phyloP scores from a whole-genome alignment of 2,113 vertebrate species.

The Rattus rattus region DNA sequence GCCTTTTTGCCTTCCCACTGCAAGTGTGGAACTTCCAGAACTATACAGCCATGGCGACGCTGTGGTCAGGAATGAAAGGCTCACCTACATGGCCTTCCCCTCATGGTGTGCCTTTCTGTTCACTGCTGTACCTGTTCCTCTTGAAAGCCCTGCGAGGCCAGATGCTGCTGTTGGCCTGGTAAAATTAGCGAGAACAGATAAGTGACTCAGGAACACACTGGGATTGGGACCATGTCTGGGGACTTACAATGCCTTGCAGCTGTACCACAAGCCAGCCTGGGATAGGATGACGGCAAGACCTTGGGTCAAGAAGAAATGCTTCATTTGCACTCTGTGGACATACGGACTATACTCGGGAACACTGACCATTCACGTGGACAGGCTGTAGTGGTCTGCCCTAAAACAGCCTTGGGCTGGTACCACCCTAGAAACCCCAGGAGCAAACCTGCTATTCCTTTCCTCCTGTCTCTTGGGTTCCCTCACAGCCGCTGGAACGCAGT shows the following conservation, averaged over 20 bases:
- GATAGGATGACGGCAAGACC: neutral
- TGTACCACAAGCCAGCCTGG: neutral
- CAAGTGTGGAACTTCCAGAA: neutral
- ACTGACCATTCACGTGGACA: neutral
- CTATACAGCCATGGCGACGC: neutral
- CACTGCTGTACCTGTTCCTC: neutral
- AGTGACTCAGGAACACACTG: too few species aligned
- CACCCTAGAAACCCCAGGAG: neutral
- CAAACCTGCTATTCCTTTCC: neutral
- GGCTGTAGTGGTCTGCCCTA: neutral
- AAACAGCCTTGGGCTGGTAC: neutral
- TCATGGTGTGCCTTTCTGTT: neutral
- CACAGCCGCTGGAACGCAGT: neutral
- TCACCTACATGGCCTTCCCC: neutral
- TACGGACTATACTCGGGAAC: neutral
- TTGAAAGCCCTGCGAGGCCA: neutral
- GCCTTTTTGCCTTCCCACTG: neutral
- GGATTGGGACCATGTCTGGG: neutral
- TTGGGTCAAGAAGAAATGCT: neutral
- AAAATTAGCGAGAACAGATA: neutral
- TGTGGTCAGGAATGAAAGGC: neutral
- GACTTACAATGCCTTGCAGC: neutral
- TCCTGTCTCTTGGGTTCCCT: neutral
- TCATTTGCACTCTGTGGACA: neutral
- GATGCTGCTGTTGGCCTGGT: neutral